phyloP scores from a whole-genome alignment of 2,888 invertebrate genomes.

The Ormyrus pomaceus region DNA sequence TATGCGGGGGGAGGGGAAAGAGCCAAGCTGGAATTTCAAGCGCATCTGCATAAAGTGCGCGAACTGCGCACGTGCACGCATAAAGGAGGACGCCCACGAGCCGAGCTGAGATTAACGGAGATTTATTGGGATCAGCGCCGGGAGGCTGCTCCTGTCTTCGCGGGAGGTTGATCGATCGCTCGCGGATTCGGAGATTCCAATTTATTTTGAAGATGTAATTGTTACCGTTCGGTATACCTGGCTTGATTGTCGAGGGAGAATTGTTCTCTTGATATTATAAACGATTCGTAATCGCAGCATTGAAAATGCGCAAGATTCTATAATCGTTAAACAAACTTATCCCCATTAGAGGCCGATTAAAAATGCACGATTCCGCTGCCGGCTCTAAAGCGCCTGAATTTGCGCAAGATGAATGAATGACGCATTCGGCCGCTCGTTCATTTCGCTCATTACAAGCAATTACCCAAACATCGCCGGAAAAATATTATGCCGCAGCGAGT shows the following conservation, averaged over 20 bases:
- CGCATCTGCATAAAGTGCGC: conserved; percentile 43
- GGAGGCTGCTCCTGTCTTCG: not conserved
- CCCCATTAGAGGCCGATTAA: no score
- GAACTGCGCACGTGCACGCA: conserved; percentile 25
- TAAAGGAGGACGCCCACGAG: not conserved
- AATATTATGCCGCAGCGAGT: conserved; percentile 27
- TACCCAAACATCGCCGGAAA: conserved; percentile 9
- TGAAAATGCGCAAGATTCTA: no score
- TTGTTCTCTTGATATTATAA: no score
- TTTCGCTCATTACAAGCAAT: not conserved
- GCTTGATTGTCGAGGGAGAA: no score
- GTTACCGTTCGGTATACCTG: no score
- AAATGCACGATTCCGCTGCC: no score
- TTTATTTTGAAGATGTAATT: no score
- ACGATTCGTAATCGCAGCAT: no score
- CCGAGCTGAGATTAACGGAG: not conserved
- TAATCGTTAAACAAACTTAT: no score
- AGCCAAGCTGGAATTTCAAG: conserved; percentile 30
- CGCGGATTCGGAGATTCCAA: not conserved
- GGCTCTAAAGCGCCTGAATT: no score
- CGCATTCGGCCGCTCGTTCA: not conserved
- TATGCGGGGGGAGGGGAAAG: not conserved
- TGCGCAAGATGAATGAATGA: no score
- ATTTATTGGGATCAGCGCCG: conserved; percentile 13
- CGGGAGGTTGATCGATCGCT: conserved; percentile 10